Base-by-base conservation (phyloP, 2,888 invertebrate genomes). In the Halocaridina rubra region DNA sequence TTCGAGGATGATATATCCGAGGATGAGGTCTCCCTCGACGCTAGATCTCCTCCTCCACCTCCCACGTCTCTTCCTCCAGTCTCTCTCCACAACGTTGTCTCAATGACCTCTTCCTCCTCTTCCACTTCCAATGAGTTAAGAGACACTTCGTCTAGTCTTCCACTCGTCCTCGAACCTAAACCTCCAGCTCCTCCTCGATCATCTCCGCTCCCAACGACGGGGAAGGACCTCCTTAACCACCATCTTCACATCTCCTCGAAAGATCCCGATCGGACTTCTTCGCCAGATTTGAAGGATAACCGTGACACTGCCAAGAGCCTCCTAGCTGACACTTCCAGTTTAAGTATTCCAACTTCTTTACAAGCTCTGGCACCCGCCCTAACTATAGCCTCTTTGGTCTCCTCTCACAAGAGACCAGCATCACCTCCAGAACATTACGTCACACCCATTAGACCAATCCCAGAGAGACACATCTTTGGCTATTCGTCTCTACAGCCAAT, bases 1-100 rank as follows among this genome's bases (percentile, higher is more conserved):
- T 85, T 85, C 80, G 87, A 87, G 74, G 87, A 87, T 72, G 87
- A 87, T 57, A 80, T 81, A 19, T 87, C 85, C 24, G 87, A 87
- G 53, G 87, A 87, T 46, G 87, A 87, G 46, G 67, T 78, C 8
- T 82, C 85, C 1, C 71, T 87, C 13, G 87, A 77, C 24, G 77
- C 75, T 16, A 77, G 82, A 19, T 87, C 87, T 61, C 59, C 74
- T 8, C 78, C 86, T 22, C 72, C 59, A 8, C 64, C 61, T 24
- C 33, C 39, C 7, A 39, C 32, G 2, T 72, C 39, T 64, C 71
- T 32, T 57, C 76, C 19, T 13, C 10, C 57, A 4, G 53, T 77
- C 77, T 19, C 72, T 46, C 53, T n/a, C 39, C 16, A 29, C 22
- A 24, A 22, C 46, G 13, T 69, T 53, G 10, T 22, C 53, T 13